Conservation (phyloP, 2,888 invertebrate genomes). For the Morpho achilles region DNA sequence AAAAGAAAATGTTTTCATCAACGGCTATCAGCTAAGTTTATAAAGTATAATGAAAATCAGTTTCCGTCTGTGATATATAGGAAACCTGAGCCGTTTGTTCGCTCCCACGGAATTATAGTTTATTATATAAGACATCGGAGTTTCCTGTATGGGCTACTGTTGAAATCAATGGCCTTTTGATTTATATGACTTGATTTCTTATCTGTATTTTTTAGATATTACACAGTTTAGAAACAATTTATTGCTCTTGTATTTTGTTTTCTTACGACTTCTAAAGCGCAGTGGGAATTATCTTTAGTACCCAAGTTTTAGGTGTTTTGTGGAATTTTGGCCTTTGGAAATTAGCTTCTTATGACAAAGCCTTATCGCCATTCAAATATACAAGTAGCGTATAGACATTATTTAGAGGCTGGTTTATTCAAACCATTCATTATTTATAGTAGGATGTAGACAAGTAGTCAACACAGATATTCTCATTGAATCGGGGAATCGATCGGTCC, state of each 20-base stretch:
- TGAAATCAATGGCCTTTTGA: constrained; percentile 19
- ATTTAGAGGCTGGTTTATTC: too few relatives aligned
- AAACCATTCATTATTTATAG: too few relatives aligned
- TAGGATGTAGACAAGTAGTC: too few relatives aligned
- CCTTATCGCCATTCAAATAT: too few relatives aligned
- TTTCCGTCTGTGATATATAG: constrained; percentile 30
- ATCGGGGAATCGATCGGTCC: too few relatives aligned
- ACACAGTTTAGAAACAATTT: background rate
- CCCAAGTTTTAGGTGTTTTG: too few relatives aligned
- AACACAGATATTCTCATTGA: too few relatives aligned
- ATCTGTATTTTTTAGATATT: constrained; percentile 5
- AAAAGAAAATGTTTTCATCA: too few relatives aligned
- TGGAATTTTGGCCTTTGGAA: too few relatives aligned
- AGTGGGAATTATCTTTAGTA: too few relatives aligned
- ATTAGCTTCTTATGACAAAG: too few relatives aligned
- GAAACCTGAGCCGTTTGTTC: constrained; percentile 8
- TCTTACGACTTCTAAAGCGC: background rate
- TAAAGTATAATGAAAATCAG: constrained; percentile 50
- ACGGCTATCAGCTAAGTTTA: constrained; percentile 15
- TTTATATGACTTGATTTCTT: constrained; percentile 16
- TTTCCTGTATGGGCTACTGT: constrained; percentile 22
- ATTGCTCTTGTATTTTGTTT: background rate
- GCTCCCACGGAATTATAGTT: constrained; percentile 21
- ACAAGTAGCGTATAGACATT: too few relatives aligned
- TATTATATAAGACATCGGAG: constrained; percentile 21